Base-by-base conservation (phyloP, 2,797 vertebrate species). In the Phoebastria nigripes region DNA sequence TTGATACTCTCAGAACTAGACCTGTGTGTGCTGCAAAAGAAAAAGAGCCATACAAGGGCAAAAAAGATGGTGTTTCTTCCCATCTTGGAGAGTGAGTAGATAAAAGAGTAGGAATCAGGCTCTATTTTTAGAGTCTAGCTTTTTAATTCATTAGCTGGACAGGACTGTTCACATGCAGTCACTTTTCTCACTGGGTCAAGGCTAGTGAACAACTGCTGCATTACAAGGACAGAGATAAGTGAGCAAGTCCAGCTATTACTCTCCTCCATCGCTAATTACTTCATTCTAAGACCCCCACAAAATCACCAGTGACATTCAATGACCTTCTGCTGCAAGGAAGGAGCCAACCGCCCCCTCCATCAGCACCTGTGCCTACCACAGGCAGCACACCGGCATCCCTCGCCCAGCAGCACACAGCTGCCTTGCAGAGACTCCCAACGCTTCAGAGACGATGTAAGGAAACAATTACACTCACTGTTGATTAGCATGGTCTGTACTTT, bases 111-210 rank as follows among this genome's bases (percentile, higher is more conserved):
- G 58, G 37, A 94, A 87, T 61, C 61, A 25, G 65, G 22, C 29
- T 79, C 81, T 90, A 70, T 70, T 92, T 94, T 96, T 82, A 85
- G 85, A 87, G 55, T 12, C 61, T 19, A 55, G 31, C 72, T 89
- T 94, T 95, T 76, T 87, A 86, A 95, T 93, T 96, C 93, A 80
- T 93, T 76, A 96, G 86, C 82, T 59, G 58, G 21, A 52, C 3
- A 3, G 73, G 77, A 90, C 58, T 18, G 12, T 72, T 84, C 47
- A 51, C 37, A 66, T 46, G 61, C 72, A 90, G 62, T 41, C 51
- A 19, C 66, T 84, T 93, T 84, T 86, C 74, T 86, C 85, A 63
- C 39, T 77, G 71, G 82, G 84, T 92, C 65, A 85, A 92, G 62
- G 85, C 82, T 61, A 70, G 73, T 7, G 26, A 86, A 80, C 41